Evolutionary conservation across 2,797 vertebrate species (phyloP), one percentile per base, ranked within the genome.

Genomic region (Acanthurus leucopareius): DNA sequence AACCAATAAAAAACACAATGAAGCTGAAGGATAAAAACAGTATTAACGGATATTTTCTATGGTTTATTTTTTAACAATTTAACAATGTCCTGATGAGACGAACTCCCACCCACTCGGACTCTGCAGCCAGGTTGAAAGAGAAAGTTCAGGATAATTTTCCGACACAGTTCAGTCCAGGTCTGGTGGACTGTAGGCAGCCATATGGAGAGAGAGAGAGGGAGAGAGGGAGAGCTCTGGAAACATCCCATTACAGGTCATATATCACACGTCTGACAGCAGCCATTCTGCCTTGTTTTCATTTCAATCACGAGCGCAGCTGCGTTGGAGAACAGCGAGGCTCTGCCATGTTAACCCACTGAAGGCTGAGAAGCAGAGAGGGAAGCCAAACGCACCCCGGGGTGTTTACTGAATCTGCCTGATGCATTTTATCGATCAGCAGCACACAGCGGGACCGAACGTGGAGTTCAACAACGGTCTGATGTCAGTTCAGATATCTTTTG

Each of bases 281-380:
- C 94, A 95, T 96, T 97, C 95, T 94, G 96, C 94, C 92, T 95
- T 97, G 96, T 97, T 97, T 97, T 97, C 94, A 94, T 97, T 97
- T 97, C 96, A 97, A 96, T 97, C 96, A 96, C 94, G 94, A 96
- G 96, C 93, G 95, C 97, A 97, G 96, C 96, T 97, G 96, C 93
- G 93, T 38, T 86, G 86, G 85, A 93, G 96, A 95, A 91, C 94
- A 89, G 76, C n/a, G 22, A 80, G 92, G 85, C 94, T 93, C 89
- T 86, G 93, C 94, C 93, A 91, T 91, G 93, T 95, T 96, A 96
- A 97, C 95, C 94, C 93, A 1, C 91, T 89, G 93, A 64, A 60
- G 72, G 70, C 90, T 79, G 75, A 62, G 70, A 22, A 74, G 49
- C 59, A 4, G 62, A 54, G 9, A 44, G 68, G 82, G 59, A 56